phyloP scores from a whole-genome alignment of 1,140 invertebrate species.

The Orchestia grillus region DNA sequence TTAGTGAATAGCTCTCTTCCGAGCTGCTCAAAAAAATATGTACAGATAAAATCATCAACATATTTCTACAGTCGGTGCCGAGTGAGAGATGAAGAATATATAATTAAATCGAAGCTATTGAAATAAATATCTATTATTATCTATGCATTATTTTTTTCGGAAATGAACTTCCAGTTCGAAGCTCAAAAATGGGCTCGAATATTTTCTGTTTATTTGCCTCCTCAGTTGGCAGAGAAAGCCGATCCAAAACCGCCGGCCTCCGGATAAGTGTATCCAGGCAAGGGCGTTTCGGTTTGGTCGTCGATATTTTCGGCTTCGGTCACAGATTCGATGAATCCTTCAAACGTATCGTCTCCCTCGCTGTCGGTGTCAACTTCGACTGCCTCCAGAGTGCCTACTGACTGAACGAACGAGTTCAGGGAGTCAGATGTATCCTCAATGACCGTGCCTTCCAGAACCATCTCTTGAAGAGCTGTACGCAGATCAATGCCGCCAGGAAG shows the following conservation, averaged over 20 bases:
- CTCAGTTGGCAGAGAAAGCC: background rate
- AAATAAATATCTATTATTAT: constrained; percentile 25
- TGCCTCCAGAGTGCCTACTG: background rate
- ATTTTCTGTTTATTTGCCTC: background rate
- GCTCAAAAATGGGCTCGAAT: constrained; percentile 11
- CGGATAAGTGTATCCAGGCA: background rate
- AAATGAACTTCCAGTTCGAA: background rate
- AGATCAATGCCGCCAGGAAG: constrained; percentile 55
- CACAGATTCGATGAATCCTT: background rate
- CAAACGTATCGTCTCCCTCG: background rate
- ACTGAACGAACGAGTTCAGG: background rate
- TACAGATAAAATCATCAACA: background rate
- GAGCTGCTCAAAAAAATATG: background rate
- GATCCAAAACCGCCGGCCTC: background rate
- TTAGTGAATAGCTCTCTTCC: background rate
- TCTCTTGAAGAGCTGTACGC: constrained; percentile 44
- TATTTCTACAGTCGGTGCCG: background rate
- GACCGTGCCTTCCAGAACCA: constrained; percentile 39
- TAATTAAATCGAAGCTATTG: background rate
- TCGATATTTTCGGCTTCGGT: constrained; percentile 8
- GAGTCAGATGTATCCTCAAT: constrained; percentile 9
- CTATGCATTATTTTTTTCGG: background rate
- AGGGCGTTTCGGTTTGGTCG: background rate
- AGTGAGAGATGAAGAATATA: background rate
- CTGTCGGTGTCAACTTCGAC: background rate